Conservation (phyloP, 2,888 invertebrate genomes). For the Apodemia zela region DNA sequence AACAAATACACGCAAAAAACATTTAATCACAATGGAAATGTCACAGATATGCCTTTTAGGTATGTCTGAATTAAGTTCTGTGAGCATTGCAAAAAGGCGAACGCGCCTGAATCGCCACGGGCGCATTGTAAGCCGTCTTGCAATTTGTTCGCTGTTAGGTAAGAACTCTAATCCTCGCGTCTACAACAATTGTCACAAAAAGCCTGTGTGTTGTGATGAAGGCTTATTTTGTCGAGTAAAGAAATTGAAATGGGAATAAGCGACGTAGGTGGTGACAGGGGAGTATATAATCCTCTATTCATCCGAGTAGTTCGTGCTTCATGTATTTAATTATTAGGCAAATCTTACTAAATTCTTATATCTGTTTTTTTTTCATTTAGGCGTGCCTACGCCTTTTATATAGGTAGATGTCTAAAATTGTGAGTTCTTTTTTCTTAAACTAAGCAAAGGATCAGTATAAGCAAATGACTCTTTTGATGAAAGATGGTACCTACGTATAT, state of each 20-base stretch:
- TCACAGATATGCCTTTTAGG: constrained; percentile 20
- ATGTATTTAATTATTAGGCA: neutral
- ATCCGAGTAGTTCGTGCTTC: neutral
- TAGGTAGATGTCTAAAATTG: too few species aligned
- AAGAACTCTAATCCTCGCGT: constrained; percentile 50
- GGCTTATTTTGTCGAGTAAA: constrained; percentile 16
- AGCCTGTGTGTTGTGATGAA: constrained; percentile 39
- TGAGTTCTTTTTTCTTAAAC: too few species aligned
- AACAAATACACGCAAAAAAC: neutral
- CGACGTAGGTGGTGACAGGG: constrained; percentile 21
- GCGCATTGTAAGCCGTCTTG: constrained; percentile 55
- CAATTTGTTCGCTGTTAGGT: constrained; percentile 69
- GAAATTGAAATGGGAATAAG: constrained; percentile 22
- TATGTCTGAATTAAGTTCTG: constrained; percentile 48
- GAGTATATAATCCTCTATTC: constrained; percentile 6
- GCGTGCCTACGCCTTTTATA: too few species aligned
- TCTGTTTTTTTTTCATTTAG: too few species aligned
- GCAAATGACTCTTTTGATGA: too few species aligned
- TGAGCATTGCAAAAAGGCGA: constrained; percentile 51
- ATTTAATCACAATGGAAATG: constrained; percentile 5
- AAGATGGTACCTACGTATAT: too few species aligned
- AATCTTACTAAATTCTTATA: too few species aligned
- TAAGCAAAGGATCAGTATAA: too few species aligned
- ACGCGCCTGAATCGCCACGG: constrained; percentile 54
- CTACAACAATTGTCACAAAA: constrained; percentile 51